These are phyloP conservation scores for Ennomos erosarius DNA, from an alignment of 2,888 invertebrate species.

Conservation along the genomic window DNA sequence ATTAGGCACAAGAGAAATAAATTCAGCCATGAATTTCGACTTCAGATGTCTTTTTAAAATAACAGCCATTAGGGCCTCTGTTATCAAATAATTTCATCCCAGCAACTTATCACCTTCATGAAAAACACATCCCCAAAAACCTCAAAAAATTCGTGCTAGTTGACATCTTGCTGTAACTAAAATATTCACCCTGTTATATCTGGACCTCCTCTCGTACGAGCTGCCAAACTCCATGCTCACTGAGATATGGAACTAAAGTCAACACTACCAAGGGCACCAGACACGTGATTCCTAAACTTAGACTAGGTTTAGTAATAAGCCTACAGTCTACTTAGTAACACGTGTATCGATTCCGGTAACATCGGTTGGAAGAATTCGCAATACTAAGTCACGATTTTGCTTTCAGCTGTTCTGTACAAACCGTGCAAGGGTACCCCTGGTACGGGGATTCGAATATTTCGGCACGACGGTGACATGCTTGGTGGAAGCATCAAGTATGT, in stretches of 20 bases:
- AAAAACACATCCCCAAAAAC: too few species aligned
- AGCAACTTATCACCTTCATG: too few species aligned
- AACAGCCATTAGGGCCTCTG: too few species aligned
- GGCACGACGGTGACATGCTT: slow-evolving; percentile 6
- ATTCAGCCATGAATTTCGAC: too few species aligned
- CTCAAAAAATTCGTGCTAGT: too few species aligned
- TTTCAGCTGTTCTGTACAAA: not conserved
- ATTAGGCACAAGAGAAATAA: too few species aligned
- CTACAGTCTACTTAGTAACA: slow-evolving; percentile 36
- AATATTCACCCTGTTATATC: slow-evolving; percentile 84
- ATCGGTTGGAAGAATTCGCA: slow-evolving; percentile 59
- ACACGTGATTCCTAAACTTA: not conserved
- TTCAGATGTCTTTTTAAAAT: too few species aligned
- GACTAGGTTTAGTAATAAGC: slow-evolving; percentile 4
- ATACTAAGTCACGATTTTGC: slow-evolving; percentile 19
- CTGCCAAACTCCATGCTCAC: slow-evolving; percentile 82
- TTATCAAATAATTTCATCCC: too few species aligned
- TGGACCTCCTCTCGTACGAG: slow-evolving; percentile 82
- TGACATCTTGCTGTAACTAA: not conserved
- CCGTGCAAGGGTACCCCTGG: slow-evolving; percentile 28
- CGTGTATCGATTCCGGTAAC: slow-evolving; percentile 66
- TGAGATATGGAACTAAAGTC: slow-evolving; percentile 26
- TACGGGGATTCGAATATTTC: slow-evolving; percentile 40
- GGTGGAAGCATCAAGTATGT: not conserved
- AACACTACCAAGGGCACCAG: not conserved